Evolutionary conservation across 1,140 invertebrate species (phyloP), one percentile per base, ranked within the genome.

Genomic region (Neodiprion fabricii): DNA sequence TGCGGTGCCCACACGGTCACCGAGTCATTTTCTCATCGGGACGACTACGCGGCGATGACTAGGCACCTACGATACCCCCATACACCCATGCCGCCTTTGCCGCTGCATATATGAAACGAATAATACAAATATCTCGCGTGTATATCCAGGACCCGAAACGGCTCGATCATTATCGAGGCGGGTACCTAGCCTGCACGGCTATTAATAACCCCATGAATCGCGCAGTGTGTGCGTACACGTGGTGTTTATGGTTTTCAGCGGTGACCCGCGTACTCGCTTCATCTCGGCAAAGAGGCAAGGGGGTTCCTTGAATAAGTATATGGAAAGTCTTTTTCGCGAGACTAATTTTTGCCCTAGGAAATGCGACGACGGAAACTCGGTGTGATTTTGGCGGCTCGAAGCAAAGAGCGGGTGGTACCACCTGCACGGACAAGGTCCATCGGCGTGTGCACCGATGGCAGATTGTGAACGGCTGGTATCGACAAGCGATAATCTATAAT

Each of bases 101-200:
- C 53, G 53, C 53, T 40, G 28, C 28, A 40, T 40, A 61, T 61
- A 61, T 61, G 53, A 61, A 61, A 61, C 53, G 53, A 61, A 61
- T 61, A 61, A 61, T 61, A 61, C 53, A 61, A 61, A 61, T 61
- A 61, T 61, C 53, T 61, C 53, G 9, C n/a, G 53, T 61, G n/a
- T 61, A 61, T 61, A 17, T 61, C 53, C 28, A 40, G 28, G 53
- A 14, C 11, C 53, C 53, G n/a, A 61, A 61, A 61, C 53, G 53
- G 53, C 53, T 61, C n/a, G 53, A 61, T 61, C 53, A 61, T 61
- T 61, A 61, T 61, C 53, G 53, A 17, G 0, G 53, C 5, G 28
- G 28, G 28, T 40, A 40, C 28, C 28, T 40, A 40, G 28, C 28
- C 28, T 40, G 28, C 28, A 40, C 28, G 11, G 0, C 53, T 61